A percentile compares a stretch with the other conserved stretches of the same genome.
Conservation (phyloP, 2,797 vertebrate genomes). For the Calcarius lapponicus region DNA sequence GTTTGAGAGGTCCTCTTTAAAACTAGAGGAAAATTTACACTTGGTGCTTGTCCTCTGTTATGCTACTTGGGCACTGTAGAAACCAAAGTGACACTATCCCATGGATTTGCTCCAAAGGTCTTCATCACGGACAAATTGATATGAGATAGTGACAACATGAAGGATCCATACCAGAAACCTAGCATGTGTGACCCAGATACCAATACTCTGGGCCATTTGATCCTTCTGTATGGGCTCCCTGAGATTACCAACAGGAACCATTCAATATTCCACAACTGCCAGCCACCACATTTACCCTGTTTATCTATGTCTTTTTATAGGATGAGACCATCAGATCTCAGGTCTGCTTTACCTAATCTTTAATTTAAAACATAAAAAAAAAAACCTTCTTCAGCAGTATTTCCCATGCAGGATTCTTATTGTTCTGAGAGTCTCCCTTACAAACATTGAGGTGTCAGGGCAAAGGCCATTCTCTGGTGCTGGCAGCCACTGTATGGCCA, state of each 20-base stretch:
- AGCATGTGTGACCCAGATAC: neutral
- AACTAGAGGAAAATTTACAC: neutral
- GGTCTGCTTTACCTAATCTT: neutral
- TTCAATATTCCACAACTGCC: neutral
- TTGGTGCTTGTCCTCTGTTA: neutral
- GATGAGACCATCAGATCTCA: neutral
- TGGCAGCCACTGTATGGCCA: neutral
- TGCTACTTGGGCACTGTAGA: neutral
- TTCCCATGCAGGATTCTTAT: neutral
- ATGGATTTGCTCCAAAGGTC: neutral
- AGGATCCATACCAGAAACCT: neutral
- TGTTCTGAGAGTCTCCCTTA: neutral
- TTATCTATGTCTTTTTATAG: neutral
- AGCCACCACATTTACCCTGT: neutral
- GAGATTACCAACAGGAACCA: neutral
- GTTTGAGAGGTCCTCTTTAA: neutral
- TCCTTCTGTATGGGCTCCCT: neutral
- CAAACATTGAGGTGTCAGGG: neutral
- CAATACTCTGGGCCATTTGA: neutral
- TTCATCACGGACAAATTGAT: neutral
- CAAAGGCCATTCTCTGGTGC: neutral
- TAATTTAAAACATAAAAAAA: neutral
- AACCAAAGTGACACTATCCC: neutral
- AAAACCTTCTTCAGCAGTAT: neutral
- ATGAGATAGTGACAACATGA: neutral